Base-by-base conservation (phyloP, 2,113 vertebrate genomes). In the Cichladusa arquata region DNA sequence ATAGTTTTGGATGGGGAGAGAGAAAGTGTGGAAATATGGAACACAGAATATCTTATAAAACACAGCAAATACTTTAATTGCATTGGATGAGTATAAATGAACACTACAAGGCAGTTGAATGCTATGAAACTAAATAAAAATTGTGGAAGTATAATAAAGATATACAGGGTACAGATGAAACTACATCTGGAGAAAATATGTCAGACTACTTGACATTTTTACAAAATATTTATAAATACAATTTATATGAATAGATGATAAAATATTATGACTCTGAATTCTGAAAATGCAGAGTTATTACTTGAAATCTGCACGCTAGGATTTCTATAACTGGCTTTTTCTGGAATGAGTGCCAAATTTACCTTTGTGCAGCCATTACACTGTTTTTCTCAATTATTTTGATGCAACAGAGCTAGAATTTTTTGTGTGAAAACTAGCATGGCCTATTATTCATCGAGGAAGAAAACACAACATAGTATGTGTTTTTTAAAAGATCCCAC, bases 241-340 rank as follows among this genome's bases (percentile, higher is more conserved):
- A 42, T 34, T 20, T 25, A 31, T 42, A 58, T 51, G 44, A 58
- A 44, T 31, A 19, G 11, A 13, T 67, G 4, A 44, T 33, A 44
- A 51, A 44, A 51, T 25, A 22, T 4, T 42, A 5, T 11, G 36
- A 67, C 25, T 57, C 42, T 22, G 20, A 58, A 42, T 76, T 67
- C 66, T 34, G 7, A 51, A 77, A 77, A 67, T 36, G 34, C 14
- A 33, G 29, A 36, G 19, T 8, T n/a, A 20, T 47, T 50, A 36
- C 10, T 50, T 22, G 5, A 44, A 67, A 60, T 44, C 7, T 51
- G 5, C 0, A 0, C 13, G 20, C 7, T 17, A 26, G 14, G 17
- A 44, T 58, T 58, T 44, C 25, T 17, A 22, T 34, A 67, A 50
- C 8, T 26, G 17, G 1, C 5, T 22, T 36, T 50, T 76, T 34